Evolutionary conservation across 2,797 vertebrate genomes (phyloP).

Genomic region (Rhinella marina): DNA sequence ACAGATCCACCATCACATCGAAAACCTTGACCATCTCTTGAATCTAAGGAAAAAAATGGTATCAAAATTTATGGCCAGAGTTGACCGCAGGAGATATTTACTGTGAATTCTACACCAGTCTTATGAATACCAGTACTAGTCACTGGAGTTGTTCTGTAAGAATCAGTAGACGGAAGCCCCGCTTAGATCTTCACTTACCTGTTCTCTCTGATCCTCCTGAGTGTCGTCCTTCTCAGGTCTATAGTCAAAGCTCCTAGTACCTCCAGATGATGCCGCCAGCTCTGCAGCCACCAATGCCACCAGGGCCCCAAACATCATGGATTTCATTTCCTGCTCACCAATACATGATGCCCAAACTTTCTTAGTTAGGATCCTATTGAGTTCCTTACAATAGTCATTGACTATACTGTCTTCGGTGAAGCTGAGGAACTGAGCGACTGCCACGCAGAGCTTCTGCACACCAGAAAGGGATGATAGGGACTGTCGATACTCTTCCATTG

Average conservation of each 20-base stretch:
- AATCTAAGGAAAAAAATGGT: neutral
- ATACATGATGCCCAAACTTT: neutral
- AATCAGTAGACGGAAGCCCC: neutral
- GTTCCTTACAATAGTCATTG: neutral
- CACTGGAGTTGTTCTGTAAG: too few relatives aligned
- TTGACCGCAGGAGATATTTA: neutral
- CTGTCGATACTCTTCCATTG: neutral
- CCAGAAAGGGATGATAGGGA: neutral
- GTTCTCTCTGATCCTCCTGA: neutral
- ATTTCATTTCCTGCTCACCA: neutral
- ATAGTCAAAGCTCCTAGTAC: neutral
- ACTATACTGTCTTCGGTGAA: neutral
- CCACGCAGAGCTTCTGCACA: neutral
- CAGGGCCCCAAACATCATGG: neutral
- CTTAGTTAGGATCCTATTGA: neutral
- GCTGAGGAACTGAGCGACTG: neutral
- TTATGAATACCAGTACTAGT: too few relatives aligned
- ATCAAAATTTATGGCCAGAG: neutral
- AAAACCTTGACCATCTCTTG: neutral
- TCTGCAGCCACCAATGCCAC: constrained; percentile 36
- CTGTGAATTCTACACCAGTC: too few relatives aligned
- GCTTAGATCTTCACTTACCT: neutral
- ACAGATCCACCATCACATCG: neutral
- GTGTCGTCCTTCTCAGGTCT: neutral
- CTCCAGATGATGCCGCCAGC: neutral